Conservation (phyloP, 1,140 invertebrate genomes). For the Zaprionus camerounensis region DNA sequence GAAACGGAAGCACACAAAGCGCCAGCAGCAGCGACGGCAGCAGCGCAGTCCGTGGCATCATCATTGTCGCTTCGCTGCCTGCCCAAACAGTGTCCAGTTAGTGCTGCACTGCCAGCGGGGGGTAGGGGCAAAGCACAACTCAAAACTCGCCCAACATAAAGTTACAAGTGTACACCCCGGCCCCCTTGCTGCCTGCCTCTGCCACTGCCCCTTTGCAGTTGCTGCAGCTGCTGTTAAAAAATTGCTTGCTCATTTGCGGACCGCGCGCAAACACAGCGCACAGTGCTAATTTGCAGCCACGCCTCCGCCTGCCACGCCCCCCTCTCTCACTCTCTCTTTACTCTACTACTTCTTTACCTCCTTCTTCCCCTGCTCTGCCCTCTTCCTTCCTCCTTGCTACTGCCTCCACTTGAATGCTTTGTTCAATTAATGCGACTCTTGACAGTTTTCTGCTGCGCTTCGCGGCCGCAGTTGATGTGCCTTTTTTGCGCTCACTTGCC, state of each 20-base stretch:
- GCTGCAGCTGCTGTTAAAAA: slow-evolving; percentile 52
- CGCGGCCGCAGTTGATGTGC: slow-evolving; percentile 42
- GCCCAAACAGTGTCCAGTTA: slow-evolving; percentile 14
- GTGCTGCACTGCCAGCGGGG: not conserved
- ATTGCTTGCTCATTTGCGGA: slow-evolving; percentile 77
- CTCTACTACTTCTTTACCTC: not conserved
- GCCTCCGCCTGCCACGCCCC: not conserved
- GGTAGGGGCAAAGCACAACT: slow-evolving; percentile 37
- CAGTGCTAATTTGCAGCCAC: slow-evolving; percentile 56
- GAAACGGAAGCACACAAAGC: slow-evolving; percentile 81
- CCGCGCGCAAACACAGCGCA: slow-evolving; percentile 65
- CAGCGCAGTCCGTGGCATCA: slow-evolving; percentile 49
- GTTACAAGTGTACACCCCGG: slow-evolving; percentile 65
- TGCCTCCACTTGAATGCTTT: slow-evolving; percentile 73
- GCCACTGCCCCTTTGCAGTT: slow-evolving; percentile 17
- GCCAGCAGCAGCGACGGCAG: slow-evolving; percentile 58
- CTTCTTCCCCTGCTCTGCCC: not conserved
- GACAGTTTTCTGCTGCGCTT: slow-evolving; percentile 75
- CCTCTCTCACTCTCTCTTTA: not conserved
- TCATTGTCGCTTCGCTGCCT: slow-evolving; percentile 78
- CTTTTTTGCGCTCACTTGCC: slow-evolving; percentile 44
- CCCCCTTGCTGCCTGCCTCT: not conserved
- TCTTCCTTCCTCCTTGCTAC: not conserved
- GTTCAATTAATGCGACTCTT: slow-evolving; percentile 84
- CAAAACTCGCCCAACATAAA: slow-evolving; percentile 66